A percentile compares a stretch with the other conserved stretches of the same genome.
Conservation (phyloP, 1,140 invertebrate species). For the Proales similis region DNA sequence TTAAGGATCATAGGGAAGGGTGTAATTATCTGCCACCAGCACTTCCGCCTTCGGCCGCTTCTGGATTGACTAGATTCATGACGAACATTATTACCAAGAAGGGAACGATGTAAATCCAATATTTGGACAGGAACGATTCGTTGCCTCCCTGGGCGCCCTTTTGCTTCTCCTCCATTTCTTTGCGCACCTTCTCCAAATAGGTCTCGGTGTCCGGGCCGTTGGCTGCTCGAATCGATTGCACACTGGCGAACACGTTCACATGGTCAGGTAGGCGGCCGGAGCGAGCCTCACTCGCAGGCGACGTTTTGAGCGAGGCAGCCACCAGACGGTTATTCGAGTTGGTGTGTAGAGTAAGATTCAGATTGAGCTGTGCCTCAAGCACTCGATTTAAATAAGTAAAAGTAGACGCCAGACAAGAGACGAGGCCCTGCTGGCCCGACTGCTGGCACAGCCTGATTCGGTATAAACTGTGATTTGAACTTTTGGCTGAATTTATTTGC, state of each 20-base stretch:
- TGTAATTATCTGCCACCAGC: too few species aligned
- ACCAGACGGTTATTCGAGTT: constrained; percentile 7
- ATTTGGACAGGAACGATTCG: constrained; percentile 35
- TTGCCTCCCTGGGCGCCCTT: constrained; percentile 26
- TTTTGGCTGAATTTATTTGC: not conserved
- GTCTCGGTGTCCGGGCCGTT: constrained; percentile 33
- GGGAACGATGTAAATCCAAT: constrained; percentile 37
- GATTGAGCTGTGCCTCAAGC: not conserved
- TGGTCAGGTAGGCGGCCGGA: not conserved
- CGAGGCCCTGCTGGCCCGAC: not conserved
- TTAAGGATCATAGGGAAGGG: too few species aligned
- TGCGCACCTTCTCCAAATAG: constrained; percentile 10
- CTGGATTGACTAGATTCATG: constrained; percentile 21
- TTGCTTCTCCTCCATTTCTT: constrained; percentile 33
- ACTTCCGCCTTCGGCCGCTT: constrained; percentile 26
- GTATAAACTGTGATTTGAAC: constrained; percentile 1
- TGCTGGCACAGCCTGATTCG: constrained; percentile 21
- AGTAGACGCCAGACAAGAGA: too few species aligned
- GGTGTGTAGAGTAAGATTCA: constrained; percentile 28
- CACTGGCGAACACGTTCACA: not conserved
- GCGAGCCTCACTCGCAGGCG: too few species aligned
- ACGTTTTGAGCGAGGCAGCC: constrained; percentile 11
- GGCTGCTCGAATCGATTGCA: constrained; percentile 17
- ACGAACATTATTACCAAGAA: constrained; percentile 35
- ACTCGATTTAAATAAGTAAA: constrained; percentile 9